Percentiles rank a stretch among this genome's conserved stretches.
phyloP scores from a whole-genome alignment of 2,113 vertebrate genomes.

The Myrmophylax atrothorax region DNA sequence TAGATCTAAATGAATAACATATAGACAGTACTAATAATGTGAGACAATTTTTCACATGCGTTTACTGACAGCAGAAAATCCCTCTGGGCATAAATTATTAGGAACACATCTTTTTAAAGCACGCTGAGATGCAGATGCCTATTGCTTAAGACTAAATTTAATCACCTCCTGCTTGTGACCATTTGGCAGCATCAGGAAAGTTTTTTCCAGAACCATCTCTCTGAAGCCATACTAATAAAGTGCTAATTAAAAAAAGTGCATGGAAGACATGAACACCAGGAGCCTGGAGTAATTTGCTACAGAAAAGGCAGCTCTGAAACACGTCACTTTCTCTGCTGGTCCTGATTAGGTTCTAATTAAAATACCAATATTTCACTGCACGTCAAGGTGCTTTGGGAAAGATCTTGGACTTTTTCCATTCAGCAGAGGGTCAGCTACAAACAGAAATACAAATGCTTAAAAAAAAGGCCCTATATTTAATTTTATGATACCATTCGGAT shows the following conservation, averaged over 20 bases:
- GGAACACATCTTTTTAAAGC: slow-evolving; percentile 62
- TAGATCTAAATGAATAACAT: slow-evolving; percentile 49
- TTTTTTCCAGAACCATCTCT: slow-evolving; percentile 70
- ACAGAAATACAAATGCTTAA: slow-evolving; percentile 50
- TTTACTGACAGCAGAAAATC: slow-evolving; percentile 39
- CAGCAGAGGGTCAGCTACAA: slow-evolving; percentile 63
- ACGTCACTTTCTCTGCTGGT: slow-evolving; percentile 74
- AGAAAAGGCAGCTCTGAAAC: slow-evolving; percentile 85
- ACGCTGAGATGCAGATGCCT: slow-evolving; percentile 61
- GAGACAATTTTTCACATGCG: slow-evolving; percentile 20
- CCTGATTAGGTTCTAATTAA: slow-evolving; percentile 88
- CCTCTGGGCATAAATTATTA: slow-evolving; percentile 63
- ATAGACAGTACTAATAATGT: slow-evolving; percentile 48
- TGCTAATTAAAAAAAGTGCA: slow-evolving; percentile 88
- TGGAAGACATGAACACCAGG: slow-evolving; percentile 86
- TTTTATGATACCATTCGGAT: slow-evolving; percentile 38
- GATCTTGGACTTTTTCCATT: slow-evolving; percentile 33
- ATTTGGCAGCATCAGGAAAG: slow-evolving; percentile 75
- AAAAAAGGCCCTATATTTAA: slow-evolving; percentile 50
- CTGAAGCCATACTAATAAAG: slow-evolving; percentile 85
- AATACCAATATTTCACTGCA: slow-evolving; percentile 84
- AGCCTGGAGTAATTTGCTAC: slow-evolving; percentile 88
- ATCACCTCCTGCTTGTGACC: slow-evolving; percentile 78
- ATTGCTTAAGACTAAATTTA: slow-evolving; percentile 71
- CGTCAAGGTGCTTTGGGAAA: slow-evolving; percentile 75